Conservation (phyloP, 2,888 invertebrate species). For the Slavum lentiscoides region DNA sequence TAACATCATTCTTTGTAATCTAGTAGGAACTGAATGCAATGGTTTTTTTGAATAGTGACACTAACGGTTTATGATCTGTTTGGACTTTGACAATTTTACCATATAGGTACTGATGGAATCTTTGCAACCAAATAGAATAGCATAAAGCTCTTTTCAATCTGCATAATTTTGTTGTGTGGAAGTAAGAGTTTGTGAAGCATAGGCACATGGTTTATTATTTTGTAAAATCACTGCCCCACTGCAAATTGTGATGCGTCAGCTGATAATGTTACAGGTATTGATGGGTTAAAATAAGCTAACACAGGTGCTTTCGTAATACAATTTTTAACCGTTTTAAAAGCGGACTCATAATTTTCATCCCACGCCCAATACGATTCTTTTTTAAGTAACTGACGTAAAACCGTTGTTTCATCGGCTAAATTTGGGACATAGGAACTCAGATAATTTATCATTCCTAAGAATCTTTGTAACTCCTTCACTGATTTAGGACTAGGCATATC, state of each 20-base stretch:
- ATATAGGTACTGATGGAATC: slow-evolving; percentile 59
- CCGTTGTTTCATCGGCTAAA: too few species aligned
- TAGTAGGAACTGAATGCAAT: slow-evolving; percentile 55
- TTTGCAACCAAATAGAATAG: slow-evolving; percentile 58
- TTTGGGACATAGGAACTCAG: too few species aligned
- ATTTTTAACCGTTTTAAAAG: slow-evolving; percentile 56
- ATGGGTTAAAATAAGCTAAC: slow-evolving; percentile 57
- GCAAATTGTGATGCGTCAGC: slow-evolving; percentile 57
- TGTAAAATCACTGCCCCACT: slow-evolving; percentile 55
- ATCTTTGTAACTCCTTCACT: too few species aligned
- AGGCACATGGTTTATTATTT: slow-evolving; percentile 58
- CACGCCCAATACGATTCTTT: slow-evolving; percentile 57
- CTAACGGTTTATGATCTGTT: slow-evolving; percentile 58
- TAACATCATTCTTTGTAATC: slow-evolving; percentile 58
- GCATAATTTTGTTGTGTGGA: slow-evolving; percentile 57
- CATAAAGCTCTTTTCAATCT: slow-evolving; percentile 59
- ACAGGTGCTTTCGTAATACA: slow-evolving; percentile 55
- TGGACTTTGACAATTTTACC: slow-evolving; percentile 56
- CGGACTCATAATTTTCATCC: slow-evolving; percentile 56
- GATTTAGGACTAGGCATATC: too few species aligned
- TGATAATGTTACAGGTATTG: slow-evolving; percentile 57
- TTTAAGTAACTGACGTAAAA: too few species aligned
- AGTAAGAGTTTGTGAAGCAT: slow-evolving; percentile 58
- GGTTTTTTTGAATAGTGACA: slow-evolving; percentile 57
- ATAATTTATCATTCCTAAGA: too few species aligned